Evolutionary conservation across 2,797 vertebrate species (phyloP), one percentile per base, ranked within the genome.

Genomic region (Psittacula derbiana): DNA sequence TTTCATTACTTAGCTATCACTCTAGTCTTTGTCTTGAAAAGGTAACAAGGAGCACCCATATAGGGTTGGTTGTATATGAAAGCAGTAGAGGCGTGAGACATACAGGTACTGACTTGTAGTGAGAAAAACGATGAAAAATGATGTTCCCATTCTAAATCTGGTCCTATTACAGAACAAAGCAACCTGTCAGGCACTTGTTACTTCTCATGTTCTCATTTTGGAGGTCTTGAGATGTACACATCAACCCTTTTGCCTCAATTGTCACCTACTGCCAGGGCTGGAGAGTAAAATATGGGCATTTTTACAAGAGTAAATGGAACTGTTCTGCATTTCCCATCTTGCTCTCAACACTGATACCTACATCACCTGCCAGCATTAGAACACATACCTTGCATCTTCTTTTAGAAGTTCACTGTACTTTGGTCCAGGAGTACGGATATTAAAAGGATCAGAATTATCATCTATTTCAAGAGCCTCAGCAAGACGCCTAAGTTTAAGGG

Each of bases 391-490:
- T 71, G 99, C 99, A 82, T 99, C 99, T 8, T 99, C 99, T 97
- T 99, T 99, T 80, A 99, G 98, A 95, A 98, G 98, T 86, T 99
- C 99, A 88, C 99, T 99, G 98, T 99, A 99, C 55, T 99, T 98
- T 50, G 99, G 98, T 40, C 97, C 97, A 64, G 97, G 97, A 95
- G 98, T 98, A 94, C 99, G 99, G 49, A 97, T 41, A 58, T 98
- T 99, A 96, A 99, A 99, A 75, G 99, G 99, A 97, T 99, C 99
- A 27, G 98, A 98, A 60, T 98, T 98, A 7, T 98, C 97, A 96
- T 98, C 98, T 73, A 99, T 99, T 97, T 99, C 98, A 91, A 99
- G 97, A 23, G 99, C 99, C 94, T 99, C 99, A 18, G 99, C 99
- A 97, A 99, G 96, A 27, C 98, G 98, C 73, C 99, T 98, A 60